Evolutionary conservation across 2,797 vertebrate genomes (phyloP).

Genomic region (Coccyzus lansbergi): DNA sequence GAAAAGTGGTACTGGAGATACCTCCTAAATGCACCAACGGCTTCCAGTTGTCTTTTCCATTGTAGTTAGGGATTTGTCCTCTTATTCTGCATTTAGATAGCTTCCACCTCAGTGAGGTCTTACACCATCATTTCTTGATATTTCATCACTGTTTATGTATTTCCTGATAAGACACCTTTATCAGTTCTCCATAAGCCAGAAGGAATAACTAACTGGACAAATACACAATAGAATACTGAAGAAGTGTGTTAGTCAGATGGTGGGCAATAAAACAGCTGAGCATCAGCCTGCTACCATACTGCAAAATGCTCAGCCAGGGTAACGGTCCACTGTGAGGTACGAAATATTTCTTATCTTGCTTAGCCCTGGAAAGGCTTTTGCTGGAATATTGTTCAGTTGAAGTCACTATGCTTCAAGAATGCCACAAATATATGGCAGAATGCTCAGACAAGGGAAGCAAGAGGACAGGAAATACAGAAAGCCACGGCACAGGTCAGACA

Average conservation of each 20-base stretch:
- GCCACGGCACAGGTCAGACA: rapidly evolving
- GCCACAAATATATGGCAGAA: rapidly evolving
- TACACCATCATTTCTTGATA: not conserved
- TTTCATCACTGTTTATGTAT: not conserved
- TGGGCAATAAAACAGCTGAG: not conserved
- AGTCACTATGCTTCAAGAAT: rapidly evolving
- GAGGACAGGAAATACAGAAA: not conserved
- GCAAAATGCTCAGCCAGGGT: not conserved
- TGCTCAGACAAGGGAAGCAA: not conserved
- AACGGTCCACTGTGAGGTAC: not conserved
- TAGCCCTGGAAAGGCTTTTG: not conserved
- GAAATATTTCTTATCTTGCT: not conserved
- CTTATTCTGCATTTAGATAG: not conserved
- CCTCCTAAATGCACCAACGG: not conserved
- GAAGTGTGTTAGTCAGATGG: not conserved
- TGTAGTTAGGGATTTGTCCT: too few relatives aligned
- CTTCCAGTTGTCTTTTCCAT: not conserved
- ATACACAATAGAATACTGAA: not conserved
- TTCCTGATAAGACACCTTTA: not conserved
- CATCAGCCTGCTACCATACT: rapidly evolving
- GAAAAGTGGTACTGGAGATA: not conserved
- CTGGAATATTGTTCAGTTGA: not conserved
- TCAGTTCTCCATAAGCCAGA: not conserved
- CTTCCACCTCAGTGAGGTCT: not conserved
- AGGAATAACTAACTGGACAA: not conserved